Conservation (phyloP, 2,797 vertebrate species). For the Anabas testudineus region DNA sequence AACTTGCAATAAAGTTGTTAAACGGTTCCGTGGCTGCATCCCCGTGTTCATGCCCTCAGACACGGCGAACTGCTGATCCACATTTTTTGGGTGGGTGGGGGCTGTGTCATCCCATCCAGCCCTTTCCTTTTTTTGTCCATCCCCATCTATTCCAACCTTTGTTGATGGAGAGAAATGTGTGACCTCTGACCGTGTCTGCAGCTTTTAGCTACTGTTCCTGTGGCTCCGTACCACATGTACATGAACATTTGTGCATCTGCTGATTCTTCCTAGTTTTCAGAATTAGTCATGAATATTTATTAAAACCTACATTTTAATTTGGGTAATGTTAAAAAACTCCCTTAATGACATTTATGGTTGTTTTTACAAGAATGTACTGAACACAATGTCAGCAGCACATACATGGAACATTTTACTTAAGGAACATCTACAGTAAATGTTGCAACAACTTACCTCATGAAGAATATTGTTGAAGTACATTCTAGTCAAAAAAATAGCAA, state of each 20-base stretch:
- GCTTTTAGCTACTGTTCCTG: constrained; percentile 24
- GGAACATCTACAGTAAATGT: no score
- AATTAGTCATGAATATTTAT: neutral
- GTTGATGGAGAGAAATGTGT: constrained; percentile 25
- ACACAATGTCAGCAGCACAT: neutral
- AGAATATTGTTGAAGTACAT: no score
- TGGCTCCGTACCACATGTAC: constrained; percentile 5
- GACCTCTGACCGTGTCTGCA: constrained; percentile 20
- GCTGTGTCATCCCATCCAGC: constrained; percentile 6
- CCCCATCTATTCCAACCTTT: constrained; percentile 21
- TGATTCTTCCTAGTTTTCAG: neutral
- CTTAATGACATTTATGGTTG: neutral
- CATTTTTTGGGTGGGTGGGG: neutral
- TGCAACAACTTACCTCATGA: no score
- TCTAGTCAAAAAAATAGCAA: no score
- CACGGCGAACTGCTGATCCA: constrained; percentile 57
- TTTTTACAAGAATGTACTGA: no score
- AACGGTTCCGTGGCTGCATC: neutral
- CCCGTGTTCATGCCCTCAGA: constrained; percentile 34
- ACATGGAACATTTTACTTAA: no score
- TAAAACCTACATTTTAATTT: neutral
- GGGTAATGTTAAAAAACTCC: neutral
- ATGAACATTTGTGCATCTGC: neutral
- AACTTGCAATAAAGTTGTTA: constrained; percentile 25
- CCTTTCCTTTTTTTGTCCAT: constrained; percentile 32